Conservation (phyloP, 2,113 vertebrate species). For the Tetraodon nigroviridis region DNA sequence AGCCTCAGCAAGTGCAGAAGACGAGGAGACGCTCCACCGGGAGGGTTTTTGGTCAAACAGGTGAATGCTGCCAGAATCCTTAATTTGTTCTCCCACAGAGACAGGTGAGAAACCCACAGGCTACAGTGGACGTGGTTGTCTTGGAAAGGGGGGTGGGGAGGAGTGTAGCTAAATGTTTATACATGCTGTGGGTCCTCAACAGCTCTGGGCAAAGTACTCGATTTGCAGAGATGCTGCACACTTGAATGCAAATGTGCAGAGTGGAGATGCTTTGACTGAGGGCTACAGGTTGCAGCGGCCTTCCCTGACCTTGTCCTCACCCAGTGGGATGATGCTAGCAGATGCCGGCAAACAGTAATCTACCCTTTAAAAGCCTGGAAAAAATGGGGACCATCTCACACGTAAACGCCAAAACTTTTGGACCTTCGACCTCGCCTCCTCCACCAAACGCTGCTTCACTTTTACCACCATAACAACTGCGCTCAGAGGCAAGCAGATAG, state of each 20-base stretch:
- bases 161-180: constrained; percentile 63
- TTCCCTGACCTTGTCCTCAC: constrained; percentile 28
- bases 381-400: constrained; percentile 58
- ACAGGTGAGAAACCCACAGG: constrained; percentile 60
- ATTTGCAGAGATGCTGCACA: constrained; percentile 30
- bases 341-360: constrained; percentile 41
- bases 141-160: background rate
- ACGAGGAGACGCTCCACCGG: constrained; percentile 13
- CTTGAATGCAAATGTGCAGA: constrained; percentile 28
- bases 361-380: constrained; percentile 47
- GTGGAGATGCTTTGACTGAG: constrained; percentile 32
- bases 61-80: constrained; percentile 15
- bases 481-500: constrained; percentile 27
- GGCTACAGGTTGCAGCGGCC: constrained; percentile 27
- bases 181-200: constrained; percentile 51
- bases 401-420: constrained; percentile 51
- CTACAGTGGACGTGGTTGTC: constrained; percentile 24
- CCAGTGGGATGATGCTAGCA: constrained; percentile 18
- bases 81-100: constrained; percentile 30
- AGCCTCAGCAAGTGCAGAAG: constrained; percentile 11
- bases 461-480: constrained; percentile 26
- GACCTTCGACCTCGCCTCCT: constrained; percentile 44
- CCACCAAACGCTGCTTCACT: background rate
- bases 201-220: constrained; percentile 44
- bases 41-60: constrained; percentile 15